Conservation (phyloP, 2,797 vertebrate genomes). For the Anguilla pacifica region DNA sequence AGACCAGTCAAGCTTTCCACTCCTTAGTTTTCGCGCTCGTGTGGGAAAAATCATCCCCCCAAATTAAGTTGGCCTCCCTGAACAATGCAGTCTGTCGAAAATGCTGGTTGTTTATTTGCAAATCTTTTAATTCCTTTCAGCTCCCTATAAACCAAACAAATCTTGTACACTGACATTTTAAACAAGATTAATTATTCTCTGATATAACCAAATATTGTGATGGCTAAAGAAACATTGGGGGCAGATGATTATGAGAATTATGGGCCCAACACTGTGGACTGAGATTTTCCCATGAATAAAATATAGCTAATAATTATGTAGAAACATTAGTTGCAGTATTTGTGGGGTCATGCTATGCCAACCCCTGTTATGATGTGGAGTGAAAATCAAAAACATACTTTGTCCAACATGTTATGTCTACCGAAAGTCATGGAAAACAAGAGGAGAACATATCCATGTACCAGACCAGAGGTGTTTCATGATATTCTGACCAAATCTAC, state of each 20-base stretch:
- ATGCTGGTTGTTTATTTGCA: slow-evolving; percentile 19
- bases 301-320: slow-evolving; percentile 20
- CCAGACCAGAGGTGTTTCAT: neutral
- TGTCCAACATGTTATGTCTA: neutral
- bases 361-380: neutral
- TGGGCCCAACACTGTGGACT: slow-evolving; percentile 3
- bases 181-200: slow-evolving; percentile 19
- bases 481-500: neutral
- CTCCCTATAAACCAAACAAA: slow-evolving; percentile 19
- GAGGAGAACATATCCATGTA: neutral
- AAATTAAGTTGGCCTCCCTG: slow-evolving; percentile 6
- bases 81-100: slow-evolving; percentile 17
- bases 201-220: slow-evolving; percentile 20
- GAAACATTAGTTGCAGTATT: neutral
- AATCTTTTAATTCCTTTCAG: slow-evolving; percentile 15
- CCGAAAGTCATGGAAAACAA: neutral
- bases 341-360: slow-evolving; percentile 1
- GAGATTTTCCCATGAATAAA: slow-evolving; percentile 19
- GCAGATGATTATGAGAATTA: slow-evolving; percentile 22
- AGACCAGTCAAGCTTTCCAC: neutral
- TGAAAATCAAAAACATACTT: neutral
- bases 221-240: slow-evolving; percentile 7
- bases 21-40: neutral
- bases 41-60: neutral
- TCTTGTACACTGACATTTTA: neutral